Evolutionary conservation across 2,888 invertebrate species (phyloP).

Genomic region (Cerceris ruficornis): DNA sequence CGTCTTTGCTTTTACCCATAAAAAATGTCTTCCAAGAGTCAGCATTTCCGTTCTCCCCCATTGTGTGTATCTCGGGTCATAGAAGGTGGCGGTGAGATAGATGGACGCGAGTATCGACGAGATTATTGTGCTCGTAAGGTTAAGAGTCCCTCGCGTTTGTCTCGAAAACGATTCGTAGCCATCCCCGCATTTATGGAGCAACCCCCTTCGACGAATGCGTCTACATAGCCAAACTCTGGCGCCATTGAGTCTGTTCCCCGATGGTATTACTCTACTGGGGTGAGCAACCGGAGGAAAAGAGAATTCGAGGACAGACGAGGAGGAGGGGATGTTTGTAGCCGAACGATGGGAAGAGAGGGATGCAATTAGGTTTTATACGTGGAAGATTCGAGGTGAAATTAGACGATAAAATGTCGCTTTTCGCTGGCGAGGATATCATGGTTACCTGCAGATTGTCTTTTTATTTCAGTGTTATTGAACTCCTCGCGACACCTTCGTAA

Average conservation of each 20-base stretch:
- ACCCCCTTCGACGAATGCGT: constrained; percentile 6
- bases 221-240: constrained; percentile 55
- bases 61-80: background rate
- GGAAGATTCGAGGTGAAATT: constrained; percentile 49
- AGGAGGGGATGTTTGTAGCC: constrained; percentile 37
- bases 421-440: background rate
- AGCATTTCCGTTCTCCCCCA: constrained; percentile 23
- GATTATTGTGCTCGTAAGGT: constrained; percentile 51
- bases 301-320: background rate
- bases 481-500: too few relatives aligned
- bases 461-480: too few relatives aligned
- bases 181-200: constrained; percentile 37
- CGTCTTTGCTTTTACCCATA: background rate
- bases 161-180: constrained; percentile 42
- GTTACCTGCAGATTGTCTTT: too few relatives aligned
- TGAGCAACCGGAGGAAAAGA: background rate
- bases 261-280: constrained; percentile 45
- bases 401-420: constrained; percentile 32
- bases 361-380: constrained; percentile 37
- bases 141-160: constrained; percentile 46
- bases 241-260: constrained; percentile 66
- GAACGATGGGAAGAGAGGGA: background rate
- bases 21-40: constrained; percentile 10
- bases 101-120: constrained; percentile 41
- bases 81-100: constrained; percentile 34